Conservation (phyloP, 2,888 invertebrate species). For the Yponomeuta evonymella region DNA sequence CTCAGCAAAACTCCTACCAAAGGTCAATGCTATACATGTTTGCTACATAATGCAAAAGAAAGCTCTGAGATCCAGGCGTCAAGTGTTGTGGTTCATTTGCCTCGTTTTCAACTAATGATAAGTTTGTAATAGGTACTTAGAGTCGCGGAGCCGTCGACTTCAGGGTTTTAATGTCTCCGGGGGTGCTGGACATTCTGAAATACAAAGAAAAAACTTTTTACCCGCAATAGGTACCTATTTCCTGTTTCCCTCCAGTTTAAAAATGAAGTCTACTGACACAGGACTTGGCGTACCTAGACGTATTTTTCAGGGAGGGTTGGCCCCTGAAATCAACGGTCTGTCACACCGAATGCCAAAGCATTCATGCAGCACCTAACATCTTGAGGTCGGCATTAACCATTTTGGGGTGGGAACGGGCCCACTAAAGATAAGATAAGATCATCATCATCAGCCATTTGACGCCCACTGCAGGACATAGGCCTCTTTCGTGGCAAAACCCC, state of each 20-base stretch:
- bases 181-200: slow-evolving; percentile 75
- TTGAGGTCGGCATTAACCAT: no score
- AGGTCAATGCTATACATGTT: background rate
- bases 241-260: background rate
- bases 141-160: slow-evolving; percentile 23
- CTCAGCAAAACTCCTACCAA: background rate
- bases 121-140: background rate
- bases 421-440: no score
- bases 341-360: no score
- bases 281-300: no score
- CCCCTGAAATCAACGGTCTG: no score
- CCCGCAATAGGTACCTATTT: no score
- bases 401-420: no score
- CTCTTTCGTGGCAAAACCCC: no score
- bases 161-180: slow-evolving; percentile 39
- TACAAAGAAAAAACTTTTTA: slow-evolving; percentile 22
- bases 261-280: background rate
- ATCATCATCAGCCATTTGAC: no score
- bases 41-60: background rate
- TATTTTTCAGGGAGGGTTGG: no score
- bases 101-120: background rate
- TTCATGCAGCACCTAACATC: no score
- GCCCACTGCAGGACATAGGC: no score
- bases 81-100: background rate
- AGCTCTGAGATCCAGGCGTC: slow-evolving; percentile 33